Evolutionary conservation across 2,797 vertebrate species (phyloP), one percentile per base, ranked within the genome.

Genomic region (Oreochromis mossambicus): DNA sequence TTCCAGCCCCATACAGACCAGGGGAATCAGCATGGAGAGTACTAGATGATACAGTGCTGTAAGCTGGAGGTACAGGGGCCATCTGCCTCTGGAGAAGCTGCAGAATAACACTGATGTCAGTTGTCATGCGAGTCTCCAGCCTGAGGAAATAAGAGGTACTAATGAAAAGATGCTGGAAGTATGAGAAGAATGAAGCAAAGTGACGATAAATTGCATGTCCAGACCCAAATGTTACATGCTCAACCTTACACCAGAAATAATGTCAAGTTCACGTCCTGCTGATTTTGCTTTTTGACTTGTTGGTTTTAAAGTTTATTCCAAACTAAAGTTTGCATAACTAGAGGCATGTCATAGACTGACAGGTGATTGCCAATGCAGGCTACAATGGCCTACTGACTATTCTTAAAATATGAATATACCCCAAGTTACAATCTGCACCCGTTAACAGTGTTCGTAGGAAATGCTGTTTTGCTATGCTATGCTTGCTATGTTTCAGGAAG

Each of bases 51-150:
- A 97, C 97, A 10, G 96, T 95, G 91, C 97, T 97, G 90, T 97
- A 99, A 0, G 97, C 96, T 0, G 97, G 96, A 7, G 97, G 97
- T 78, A 97, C 97, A 73, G 97, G 97, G 73, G 97, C 94, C 3
- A 96, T 95, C 92, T 98, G 97, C 86, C 97, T 96, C 91, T 98
- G 98, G 73, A 99, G 97, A 50, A 99, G 97, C 95, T 98, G 97
- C 8, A 99, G 97, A 92, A 99, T 98, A 83, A 96, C 94, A 9
- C 89, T 97, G 91, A 99, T 97, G 86, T 99, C 98, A 21, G 98
- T 96, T 21, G 97, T 97, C 97, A 99, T 96, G 54, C 97, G 97
- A 73, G 97, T 97, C 93, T 99, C 98, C 93, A 99, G 89, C 93
- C 98, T 99, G 94, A 26, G 36, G 17, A 83, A 78, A 38, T 11